These are phyloP conservation scores for Mactra quadrangularis DNA, from an alignment of 1,140 invertebrate genomes.

Conservation along the genomic window DNA sequence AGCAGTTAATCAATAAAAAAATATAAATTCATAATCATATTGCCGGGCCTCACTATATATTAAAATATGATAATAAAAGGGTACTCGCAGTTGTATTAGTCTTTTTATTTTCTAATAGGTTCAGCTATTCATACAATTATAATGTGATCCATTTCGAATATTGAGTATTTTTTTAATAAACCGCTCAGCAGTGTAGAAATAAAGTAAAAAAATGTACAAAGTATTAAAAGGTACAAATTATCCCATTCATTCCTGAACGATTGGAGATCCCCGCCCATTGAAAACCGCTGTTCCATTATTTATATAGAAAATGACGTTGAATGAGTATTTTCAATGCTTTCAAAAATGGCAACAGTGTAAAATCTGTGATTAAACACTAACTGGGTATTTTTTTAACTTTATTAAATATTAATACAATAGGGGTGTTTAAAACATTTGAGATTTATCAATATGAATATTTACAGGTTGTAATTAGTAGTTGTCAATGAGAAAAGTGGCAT, in stretches of 20 bases:
- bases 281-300: not conserved
- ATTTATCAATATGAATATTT: constrained; percentile 50
- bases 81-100: not conserved
- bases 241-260: not conserved
- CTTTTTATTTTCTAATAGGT: constrained; percentile 11
- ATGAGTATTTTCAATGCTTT: constrained; percentile 10
- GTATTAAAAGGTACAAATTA: constrained; percentile 22
- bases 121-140: constrained; percentile 11
- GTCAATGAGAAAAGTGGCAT: constrained; percentile 26
- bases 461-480: constrained; percentile 15
- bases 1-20: too few species aligned
- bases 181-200: constrained; percentile 7
- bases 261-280: constrained; percentile 9
- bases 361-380: constrained; percentile 39
- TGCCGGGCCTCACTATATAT: too few species aligned
- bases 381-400: constrained; percentile 43
- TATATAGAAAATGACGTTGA: constrained; percentile 25
- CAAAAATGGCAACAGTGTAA: constrained; percentile 35
- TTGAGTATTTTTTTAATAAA: constrained; percentile 37
- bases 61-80: not conserved
- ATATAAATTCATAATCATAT: too few species aligned
- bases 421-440: constrained; percentile 6
- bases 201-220: constrained; percentile 14
- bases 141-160: not conserved
- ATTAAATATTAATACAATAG: constrained; percentile 54